A percentile compares a stretch with the other conserved stretches of the same genome.
phyloP scores from a whole-genome alignment of 2,113 vertebrate genomes.

The Corythornis cristatus region DNA sequence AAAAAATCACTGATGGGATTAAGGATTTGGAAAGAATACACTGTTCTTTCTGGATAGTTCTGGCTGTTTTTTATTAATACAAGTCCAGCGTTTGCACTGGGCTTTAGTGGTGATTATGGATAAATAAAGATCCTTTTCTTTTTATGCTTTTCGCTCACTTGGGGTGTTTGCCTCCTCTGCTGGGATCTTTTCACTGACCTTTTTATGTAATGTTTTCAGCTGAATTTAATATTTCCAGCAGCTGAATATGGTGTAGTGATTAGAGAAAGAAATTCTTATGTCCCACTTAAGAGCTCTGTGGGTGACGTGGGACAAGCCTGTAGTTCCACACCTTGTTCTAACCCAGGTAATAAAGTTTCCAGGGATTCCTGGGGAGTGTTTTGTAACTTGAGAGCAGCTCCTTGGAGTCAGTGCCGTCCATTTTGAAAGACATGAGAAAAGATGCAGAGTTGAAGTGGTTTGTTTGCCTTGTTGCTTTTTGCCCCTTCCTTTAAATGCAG shows the following conservation, averaged over 20 bases:
- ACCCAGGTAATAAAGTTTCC: neutral
- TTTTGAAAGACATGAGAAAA: neutral
- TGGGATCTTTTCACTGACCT: neutral
- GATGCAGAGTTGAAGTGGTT: neutral
- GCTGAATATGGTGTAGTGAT: neutral
- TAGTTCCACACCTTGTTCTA: neutral
- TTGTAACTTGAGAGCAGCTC: neutral
- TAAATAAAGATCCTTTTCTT: neutral
- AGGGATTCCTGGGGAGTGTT: neutral
- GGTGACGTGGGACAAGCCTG: neutral
- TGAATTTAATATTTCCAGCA: neutral
- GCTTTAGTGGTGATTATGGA: neutral
- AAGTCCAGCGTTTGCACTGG: neutral
- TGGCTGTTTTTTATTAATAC: neutral
- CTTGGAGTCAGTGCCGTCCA: fast-evolving
- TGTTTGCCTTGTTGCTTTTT: neutral
- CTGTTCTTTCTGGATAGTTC: constrained; percentile 25
- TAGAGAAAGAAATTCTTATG: neutral
- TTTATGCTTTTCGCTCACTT: neutral
- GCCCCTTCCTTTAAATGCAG: no score
- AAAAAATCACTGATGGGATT: constrained; percentile 46
- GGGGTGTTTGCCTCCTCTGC: neutral
- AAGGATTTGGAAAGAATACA: constrained; percentile 33
- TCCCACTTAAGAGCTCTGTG: neutral
- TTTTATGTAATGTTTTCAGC: neutral